Base-by-base conservation (phyloP, 2,113 vertebrate genomes). In the Ivindomyrus marchei region DNA sequence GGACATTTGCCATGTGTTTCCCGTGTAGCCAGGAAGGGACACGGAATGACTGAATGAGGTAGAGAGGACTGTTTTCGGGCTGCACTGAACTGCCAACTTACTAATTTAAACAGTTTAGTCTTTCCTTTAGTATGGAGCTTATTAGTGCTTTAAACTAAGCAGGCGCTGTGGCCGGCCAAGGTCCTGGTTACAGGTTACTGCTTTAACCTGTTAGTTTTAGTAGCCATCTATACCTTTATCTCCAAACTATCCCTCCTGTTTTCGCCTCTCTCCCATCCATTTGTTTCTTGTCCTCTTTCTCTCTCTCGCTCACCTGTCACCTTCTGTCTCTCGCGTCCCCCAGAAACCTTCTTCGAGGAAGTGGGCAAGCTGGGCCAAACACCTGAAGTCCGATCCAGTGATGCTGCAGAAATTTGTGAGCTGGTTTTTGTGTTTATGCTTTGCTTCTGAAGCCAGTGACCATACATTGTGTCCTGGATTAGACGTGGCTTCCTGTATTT, bases 341-440 rank as follows among this genome's bases (percentile, higher is more conserved):
- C 90, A 95, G 94, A 87, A 93, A 89, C 91, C 92, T 4, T 90
- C 50, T 0, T 3, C 1, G 0, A 0, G 15, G 70, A 84, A 95
- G 88, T 89, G 94, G 89, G n/a, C 80, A 2, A 0, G 21, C 0
- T 96, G 96, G 96, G 94, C 93, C 0, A 47, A 21, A 2, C 1
- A 92, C 2, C 62, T 96, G 45, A 86, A 92, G 90, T 62, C 93
- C 5, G 91, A 95, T 0, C 0, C 47, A 6, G 0, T 74, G 3
- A 5, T 88, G 1, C 93, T 96, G 46, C 9, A 91, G 50, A 94
- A 93, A 88, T 93, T 94, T 91, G 95, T 96, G 90, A 94, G 94
- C 93, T 42, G 31, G 53, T 52, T 50, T 89, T 36, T 27, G 46
- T 46, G 36, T 47, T 17, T 4, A 36, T 3, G 42, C 4, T 84